Evolutionary conservation across 1,140 invertebrate genomes (phyloP).

Genomic region (Tetraneura akinire): DNA sequence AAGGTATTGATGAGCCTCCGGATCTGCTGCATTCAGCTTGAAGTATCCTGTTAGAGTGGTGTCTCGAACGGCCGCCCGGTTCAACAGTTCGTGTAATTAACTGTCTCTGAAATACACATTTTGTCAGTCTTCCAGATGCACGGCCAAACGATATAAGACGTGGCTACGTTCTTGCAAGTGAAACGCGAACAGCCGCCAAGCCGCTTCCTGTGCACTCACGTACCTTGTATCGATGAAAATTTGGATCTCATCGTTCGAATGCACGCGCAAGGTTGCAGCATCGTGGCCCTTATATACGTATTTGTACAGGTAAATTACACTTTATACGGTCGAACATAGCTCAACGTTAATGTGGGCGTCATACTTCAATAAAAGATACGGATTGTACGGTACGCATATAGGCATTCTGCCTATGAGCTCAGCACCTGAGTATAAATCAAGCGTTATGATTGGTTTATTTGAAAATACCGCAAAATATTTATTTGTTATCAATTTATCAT

Average conservation of each 20-base stretch:
- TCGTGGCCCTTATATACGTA: conserved; percentile 59
- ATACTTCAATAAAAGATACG: conserved; percentile 55
- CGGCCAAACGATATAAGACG: conserved; percentile 56
- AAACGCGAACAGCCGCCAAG: conserved; percentile 59
- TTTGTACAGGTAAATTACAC: conserved; percentile 59
- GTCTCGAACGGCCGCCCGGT: too few species aligned
- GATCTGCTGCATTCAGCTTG: background rate
- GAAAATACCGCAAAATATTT: too few species aligned
- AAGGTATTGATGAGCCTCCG: background rate
- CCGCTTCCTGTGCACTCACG: conserved; percentile 59
- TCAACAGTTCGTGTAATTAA: background rate
- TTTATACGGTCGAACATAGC: conserved; percentile 58
- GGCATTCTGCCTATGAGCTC: too few species aligned
- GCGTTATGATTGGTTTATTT: too few species aligned
- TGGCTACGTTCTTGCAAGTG: conserved; percentile 58
- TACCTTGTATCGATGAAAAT: conserved; percentile 58
- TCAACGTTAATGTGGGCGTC: conserved; percentile 59
- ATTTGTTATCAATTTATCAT: too few species aligned
- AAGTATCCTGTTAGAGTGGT: conserved; percentile 4
- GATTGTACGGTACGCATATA: conserved; percentile 59
- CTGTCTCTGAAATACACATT: background rate
- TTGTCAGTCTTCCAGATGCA: conserved; percentile 55
- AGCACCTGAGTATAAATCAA: too few species aligned
- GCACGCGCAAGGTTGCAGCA: background rate
- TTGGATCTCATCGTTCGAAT: background rate